Conservation (phyloP, 2,113 vertebrate species). For the Periophthalmus modestus region DNA sequence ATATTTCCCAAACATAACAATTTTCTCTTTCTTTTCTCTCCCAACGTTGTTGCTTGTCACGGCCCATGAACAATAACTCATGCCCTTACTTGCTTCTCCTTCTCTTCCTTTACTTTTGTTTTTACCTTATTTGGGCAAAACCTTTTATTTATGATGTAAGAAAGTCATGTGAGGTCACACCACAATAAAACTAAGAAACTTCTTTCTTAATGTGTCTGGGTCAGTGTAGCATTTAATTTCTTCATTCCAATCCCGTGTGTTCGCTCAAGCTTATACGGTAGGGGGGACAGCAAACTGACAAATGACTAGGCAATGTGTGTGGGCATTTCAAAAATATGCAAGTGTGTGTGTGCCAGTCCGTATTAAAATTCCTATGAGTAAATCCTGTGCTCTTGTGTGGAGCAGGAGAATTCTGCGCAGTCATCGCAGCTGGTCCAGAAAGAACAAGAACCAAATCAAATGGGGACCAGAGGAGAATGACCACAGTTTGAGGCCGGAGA, state of each 20-base stretch:
- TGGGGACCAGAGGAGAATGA: conserved; percentile 69
- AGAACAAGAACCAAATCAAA: conserved; percentile 66
- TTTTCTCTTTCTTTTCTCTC: conserved; percentile 21
- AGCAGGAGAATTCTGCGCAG: conserved; percentile 74
- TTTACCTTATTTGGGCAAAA: conserved; percentile 65
- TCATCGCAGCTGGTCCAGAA: conserved; percentile 74
- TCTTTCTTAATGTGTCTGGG: conserved; percentile 46
- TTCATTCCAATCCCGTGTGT: conserved; percentile 52
- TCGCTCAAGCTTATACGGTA: conserved; percentile 31
- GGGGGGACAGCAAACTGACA: conserved; percentile 38
- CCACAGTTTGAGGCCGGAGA: conserved; percentile 60
- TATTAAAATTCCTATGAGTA: conserved; percentile 71
- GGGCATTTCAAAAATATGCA: conserved; percentile 24
- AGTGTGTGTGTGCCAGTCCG: conserved; percentile 51
- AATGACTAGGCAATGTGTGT: conserved; percentile 26
- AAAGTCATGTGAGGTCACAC: conserved; percentile 21
- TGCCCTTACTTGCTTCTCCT: conserved; percentile 5
- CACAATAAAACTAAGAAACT: conserved; percentile 48
- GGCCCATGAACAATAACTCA: conserved; percentile 18
- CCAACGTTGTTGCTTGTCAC: background rate
- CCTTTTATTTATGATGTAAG: conserved; percentile 29
- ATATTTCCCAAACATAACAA: conserved; percentile 33
- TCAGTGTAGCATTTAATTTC: conserved; percentile 45
- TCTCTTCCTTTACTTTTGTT: conserved; percentile 23
- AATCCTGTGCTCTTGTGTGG: conserved; percentile 63